phyloP scores from a whole-genome alignment of 2,888 invertebrate genomes.

The Drosophila tanythrix region DNA sequence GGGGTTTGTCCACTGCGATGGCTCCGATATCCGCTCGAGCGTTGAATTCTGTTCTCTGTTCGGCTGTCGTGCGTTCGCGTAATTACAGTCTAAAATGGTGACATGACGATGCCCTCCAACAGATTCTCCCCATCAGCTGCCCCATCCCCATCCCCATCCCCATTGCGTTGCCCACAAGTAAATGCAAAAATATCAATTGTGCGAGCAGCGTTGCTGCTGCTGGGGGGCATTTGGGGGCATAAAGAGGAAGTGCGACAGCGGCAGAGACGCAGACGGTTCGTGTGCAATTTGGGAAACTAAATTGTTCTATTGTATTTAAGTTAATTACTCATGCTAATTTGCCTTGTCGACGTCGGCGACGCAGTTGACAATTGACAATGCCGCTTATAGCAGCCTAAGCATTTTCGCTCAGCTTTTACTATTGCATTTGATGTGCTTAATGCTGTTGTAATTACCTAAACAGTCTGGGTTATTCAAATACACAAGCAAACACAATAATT shows the following conservation, averaged over 20 bases:
- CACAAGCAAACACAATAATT: background rate
- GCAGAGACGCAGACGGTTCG: constrained; percentile 36
- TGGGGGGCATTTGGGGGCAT: constrained; percentile 2
- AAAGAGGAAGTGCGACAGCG: constrained; percentile 9
- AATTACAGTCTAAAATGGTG: constrained; percentile 71
- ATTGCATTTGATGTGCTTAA: constrained; percentile 16
- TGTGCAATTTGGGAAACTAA: constrained; percentile 75
- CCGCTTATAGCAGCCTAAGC: constrained; percentile 9
- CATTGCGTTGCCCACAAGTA: constrained; percentile 13
- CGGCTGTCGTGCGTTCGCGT: constrained; percentile 65
- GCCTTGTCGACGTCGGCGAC: constrained; percentile 39
- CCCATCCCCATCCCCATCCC: background rate
- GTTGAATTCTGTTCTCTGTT: constrained; percentile 43
- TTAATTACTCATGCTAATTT: constrained; percentile 80
- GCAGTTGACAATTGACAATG: constrained; percentile 63
- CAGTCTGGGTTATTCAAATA: constrained; percentile 3
- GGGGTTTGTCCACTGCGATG: constrained; percentile 23
- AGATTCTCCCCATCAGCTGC: background rate
- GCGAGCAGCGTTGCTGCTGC: constrained; percentile 11
- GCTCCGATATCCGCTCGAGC: constrained; percentile 62
- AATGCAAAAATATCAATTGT: constrained; percentile 74
- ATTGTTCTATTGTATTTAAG: constrained; percentile 80
- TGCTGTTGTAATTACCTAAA: constrained; percentile 22
- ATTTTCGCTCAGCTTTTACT: constrained; percentile 13
- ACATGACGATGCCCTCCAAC: constrained; percentile 29